These are phyloP conservation scores for Craniophora ligustri DNA, from an alignment of 2,888 invertebrate species.

Conservation along the genomic window DNA sequence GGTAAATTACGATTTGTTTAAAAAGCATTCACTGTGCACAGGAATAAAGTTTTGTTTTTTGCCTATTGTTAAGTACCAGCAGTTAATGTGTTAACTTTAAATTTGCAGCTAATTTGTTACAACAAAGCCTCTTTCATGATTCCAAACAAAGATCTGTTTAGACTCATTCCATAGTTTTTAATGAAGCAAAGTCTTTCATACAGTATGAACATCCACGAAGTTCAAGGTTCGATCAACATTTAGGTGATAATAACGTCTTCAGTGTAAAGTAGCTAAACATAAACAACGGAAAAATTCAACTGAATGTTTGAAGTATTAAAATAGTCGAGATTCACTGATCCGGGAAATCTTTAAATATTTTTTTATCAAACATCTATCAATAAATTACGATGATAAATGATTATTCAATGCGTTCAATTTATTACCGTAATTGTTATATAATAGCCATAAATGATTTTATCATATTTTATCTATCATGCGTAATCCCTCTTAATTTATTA, in stretches of 20 bases:
- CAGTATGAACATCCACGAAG: conserved; percentile 24
- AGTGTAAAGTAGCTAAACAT: conserved; percentile 18
- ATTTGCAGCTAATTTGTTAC: conserved; percentile 60
- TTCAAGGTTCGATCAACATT: conserved; percentile 44
- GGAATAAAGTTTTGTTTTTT: conserved; percentile 40
- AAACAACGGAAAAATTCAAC: conserved; percentile 26
- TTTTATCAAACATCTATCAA: conserved; percentile 13
- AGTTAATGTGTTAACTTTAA: conserved; percentile 51
- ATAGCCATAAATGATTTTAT: conserved; percentile 3
- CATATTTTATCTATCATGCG: conserved; percentile 12
- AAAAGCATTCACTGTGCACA: conserved; percentile 47
- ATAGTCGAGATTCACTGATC: conserved; percentile 29
- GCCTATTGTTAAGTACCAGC: conserved; percentile 37
- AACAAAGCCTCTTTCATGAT: conserved; percentile 57
- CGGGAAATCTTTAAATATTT: conserved; percentile 15
- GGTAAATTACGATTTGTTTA: conserved; percentile 60
- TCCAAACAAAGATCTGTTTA: conserved; percentile 58
- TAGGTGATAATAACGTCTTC: conserved; percentile 30
- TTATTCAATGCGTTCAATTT: conserved; percentile 17
- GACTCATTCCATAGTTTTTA: conserved; percentile 21
- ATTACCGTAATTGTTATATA: conserved; percentile 9
- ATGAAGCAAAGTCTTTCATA: conserved; percentile 23
- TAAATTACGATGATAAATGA: conserved; percentile 25
- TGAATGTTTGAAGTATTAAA: conserved; percentile 20
- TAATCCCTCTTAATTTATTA: conserved; percentile 15